Conservation (phyloP, 2,888 invertebrate genomes). For the Bombylius major region DNA sequence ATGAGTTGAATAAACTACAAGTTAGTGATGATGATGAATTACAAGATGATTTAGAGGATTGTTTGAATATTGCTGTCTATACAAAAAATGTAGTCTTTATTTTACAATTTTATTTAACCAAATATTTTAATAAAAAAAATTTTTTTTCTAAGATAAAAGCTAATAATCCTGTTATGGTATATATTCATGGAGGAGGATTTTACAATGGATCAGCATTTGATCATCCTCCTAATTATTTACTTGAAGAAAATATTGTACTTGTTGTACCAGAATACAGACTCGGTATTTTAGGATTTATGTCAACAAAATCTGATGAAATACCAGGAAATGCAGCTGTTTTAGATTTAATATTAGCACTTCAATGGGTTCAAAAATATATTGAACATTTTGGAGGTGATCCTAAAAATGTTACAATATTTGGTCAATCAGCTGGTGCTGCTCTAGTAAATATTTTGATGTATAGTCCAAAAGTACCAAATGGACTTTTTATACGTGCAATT, state of each 20-base stretch:
- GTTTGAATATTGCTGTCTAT: conserved; percentile 31
- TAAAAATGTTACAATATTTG: conserved; percentile 38
- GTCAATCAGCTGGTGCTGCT: conserved; percentile 42
- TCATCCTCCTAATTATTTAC: conserved; percentile 33
- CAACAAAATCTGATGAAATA: conserved; percentile 36
- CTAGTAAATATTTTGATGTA: conserved; percentile 36
- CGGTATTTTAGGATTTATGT: conserved; percentile 41
- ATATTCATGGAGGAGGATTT: conserved; percentile 37
- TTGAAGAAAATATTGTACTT: conserved; percentile 39
- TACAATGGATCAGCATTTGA: conserved; percentile 30
- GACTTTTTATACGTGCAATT: conserved; percentile 39
- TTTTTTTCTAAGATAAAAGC: background rate
- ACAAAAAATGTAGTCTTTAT: conserved; percentile 27
- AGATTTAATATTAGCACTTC: conserved; percentile 39
- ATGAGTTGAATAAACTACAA: conserved; percentile 12
- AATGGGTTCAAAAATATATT: conserved; percentile 42
- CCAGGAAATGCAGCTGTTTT: conserved; percentile 43
- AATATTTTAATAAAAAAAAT: too few species aligned
- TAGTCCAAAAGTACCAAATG: conserved; percentile 30
- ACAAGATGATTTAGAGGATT: conserved; percentile 29
- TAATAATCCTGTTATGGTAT: conserved; percentile 36
- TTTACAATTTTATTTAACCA: too few species aligned
- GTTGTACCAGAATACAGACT: conserved; percentile 40
- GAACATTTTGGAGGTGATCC: conserved; percentile 41
- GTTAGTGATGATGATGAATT: conserved; percentile 10